A percentile compares a stretch with the other conserved stretches of the same genome.
Evolutionary conservation across 2,888 invertebrate species (phyloP).

Genomic region (Palloptera scutellata): DNA sequence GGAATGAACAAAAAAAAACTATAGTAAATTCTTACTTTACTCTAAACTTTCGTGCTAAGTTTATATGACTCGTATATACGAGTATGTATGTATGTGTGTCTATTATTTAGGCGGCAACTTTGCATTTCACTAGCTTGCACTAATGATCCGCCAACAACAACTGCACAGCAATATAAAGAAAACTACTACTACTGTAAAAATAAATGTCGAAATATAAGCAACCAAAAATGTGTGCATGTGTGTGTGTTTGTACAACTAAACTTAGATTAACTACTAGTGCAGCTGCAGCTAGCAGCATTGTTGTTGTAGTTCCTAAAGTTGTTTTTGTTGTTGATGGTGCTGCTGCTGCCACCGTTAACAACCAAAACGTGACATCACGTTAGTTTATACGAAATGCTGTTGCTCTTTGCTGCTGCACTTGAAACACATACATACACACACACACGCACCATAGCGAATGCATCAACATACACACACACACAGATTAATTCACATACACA

Average conservation of each 20-base stretch:
- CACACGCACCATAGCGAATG: neutral
- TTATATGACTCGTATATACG: neutral
- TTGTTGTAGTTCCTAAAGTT: neutral
- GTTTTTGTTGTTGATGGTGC: neutral
- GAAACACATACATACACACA: neutral
- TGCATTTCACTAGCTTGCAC: conserved; percentile 23
- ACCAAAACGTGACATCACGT: conserved; percentile 15
- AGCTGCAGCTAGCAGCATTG: conserved; percentile 1
- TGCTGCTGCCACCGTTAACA: conserved; percentile 11
- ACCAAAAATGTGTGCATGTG: neutral
- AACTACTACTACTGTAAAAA: conserved; percentile 1
- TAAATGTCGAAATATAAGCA: neutral
- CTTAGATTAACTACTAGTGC: neutral
- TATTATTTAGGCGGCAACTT: conserved; percentile 12
- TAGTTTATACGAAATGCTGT: neutral
- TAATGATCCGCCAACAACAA: neutral
- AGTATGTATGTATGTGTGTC: too few relatives aligned
- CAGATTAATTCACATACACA: neutral
- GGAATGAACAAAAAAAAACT: neutral
- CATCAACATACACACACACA: neutral
- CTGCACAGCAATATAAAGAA: neutral
- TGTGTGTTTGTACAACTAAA: neutral
- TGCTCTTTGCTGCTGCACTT: neutral
- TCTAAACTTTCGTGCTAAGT: neutral
- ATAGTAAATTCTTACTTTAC: neutral